Percentiles rank a stretch among this genome's conserved stretches.
Conservation (phyloP, 1,140 invertebrate genomes). For the Trachymyrmex septentrionalis region DNA sequence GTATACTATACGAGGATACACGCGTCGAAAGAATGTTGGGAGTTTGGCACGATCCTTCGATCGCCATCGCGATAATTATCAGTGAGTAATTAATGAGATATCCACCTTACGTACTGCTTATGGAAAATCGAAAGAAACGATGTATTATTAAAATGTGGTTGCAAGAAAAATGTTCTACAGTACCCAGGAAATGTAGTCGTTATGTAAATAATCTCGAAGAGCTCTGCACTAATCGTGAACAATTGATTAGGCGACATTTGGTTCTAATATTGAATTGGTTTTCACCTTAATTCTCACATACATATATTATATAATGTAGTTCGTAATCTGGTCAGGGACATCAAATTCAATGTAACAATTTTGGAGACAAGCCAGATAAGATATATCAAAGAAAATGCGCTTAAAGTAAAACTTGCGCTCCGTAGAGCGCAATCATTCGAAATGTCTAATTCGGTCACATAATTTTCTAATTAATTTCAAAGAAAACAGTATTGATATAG, state of each 20-base stretch:
- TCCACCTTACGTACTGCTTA: background rate
- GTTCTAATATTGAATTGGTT: no score
- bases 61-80: conserved; percentile 1
- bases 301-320: background rate
- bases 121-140: background rate
- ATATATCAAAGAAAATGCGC: no score
- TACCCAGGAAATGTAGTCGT: background rate
- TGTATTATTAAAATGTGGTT: background rate
- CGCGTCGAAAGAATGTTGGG: conserved; percentile 10
- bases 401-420: no score
- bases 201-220: background rate
- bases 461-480: no score
- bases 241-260: no score
- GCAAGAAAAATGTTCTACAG: background rate
- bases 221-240: no score
- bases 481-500: no score
- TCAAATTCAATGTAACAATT: background rate
- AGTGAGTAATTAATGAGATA: conserved; percentile 11
- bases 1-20: conserved; percentile 20
- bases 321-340: no score
- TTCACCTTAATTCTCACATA: background rate
- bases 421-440: no score
- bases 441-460: no score
- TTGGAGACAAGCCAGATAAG: no score
- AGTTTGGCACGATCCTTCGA: conserved; percentile 5